These are phyloP conservation scores for Mesocricetus auratus DNA, from an alignment of 2,113 vertebrate species.

Conservation along the genomic window DNA sequence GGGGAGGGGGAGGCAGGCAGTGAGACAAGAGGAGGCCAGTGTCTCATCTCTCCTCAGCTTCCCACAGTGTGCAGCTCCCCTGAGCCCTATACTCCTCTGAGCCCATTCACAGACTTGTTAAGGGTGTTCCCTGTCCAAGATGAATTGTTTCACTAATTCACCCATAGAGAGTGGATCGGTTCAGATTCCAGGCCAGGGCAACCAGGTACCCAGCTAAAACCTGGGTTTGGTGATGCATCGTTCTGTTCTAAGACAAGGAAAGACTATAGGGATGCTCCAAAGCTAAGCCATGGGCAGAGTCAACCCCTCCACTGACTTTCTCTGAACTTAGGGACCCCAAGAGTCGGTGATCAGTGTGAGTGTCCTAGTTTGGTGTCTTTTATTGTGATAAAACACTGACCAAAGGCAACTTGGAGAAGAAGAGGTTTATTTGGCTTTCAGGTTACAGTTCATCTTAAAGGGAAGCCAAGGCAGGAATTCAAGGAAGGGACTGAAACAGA, in stretches of 20 bases:
- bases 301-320: not conserved
- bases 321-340: not conserved
- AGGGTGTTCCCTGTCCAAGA: conserved; percentile 78
- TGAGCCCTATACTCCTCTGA: conserved; percentile 36
- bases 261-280: not conserved
- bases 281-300: not conserved
- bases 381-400: not conserved
- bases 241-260: not conserved
- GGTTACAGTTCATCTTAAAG: not conserved
- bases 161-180: conserved; percentile 79
- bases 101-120: conserved; percentile 68
- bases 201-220: conserved; percentile 79
- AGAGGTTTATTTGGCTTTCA: not conserved
- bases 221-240: conserved; percentile 79
- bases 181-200: conserved; percentile 80
- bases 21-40: conserved; percentile 79
- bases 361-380: not conserved
- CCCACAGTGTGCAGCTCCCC: not conserved
- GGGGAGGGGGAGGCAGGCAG: conserved; percentile 69
- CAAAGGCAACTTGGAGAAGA: not conserved
- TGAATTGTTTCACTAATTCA: conserved; percentile 81
- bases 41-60: conserved; percentile 70
- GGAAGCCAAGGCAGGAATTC: not conserved
- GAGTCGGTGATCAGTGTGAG: not conserved
- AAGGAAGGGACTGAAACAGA: not conserved